phyloP scores from a whole-genome alignment of 2,888 invertebrate genomes.

The Isoperla grammatica region DNA sequence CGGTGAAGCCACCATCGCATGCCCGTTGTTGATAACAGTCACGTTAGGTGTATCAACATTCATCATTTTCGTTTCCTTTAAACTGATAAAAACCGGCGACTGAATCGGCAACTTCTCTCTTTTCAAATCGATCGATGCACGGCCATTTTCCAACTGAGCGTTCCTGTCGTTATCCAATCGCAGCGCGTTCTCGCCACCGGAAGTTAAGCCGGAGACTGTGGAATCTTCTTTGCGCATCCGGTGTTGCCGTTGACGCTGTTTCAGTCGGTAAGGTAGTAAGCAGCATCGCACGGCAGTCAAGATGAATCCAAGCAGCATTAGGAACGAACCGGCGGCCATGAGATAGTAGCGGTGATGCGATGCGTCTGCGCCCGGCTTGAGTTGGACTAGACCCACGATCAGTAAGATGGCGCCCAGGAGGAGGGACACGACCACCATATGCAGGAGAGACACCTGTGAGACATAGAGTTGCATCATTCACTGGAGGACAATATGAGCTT shows the following conservation, averaged over 20 bases:
- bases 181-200: not conserved
- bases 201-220: not conserved
- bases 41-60: too few species aligned
- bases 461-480: not conserved
- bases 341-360: constrained; percentile 61
- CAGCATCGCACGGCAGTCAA: constrained; percentile 62
- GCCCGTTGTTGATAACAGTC: not conserved
- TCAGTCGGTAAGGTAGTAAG: constrained; percentile 43
- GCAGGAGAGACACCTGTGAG: constrained; percentile 62
- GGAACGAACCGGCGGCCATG: constrained; percentile 59
- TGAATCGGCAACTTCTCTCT: not conserved
- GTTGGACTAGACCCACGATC: constrained; percentile 69
- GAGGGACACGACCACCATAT: constrained; percentile 67
- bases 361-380: constrained; percentile 70
- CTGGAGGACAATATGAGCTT: too few species aligned
- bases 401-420: constrained; percentile 67
- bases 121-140: not conserved
- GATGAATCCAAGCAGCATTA: constrained; percentile 57
- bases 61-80: not conserved
- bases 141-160: not conserved
- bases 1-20: constrained; percentile 46
- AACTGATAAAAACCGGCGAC: constrained; percentile 4
- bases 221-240: constrained; percentile 23
- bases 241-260: constrained; percentile 1
- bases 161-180: not conserved